Evolutionary conservation across 2,888 invertebrate species (phyloP).

Genomic region (Prosapia bicincta): DNA sequence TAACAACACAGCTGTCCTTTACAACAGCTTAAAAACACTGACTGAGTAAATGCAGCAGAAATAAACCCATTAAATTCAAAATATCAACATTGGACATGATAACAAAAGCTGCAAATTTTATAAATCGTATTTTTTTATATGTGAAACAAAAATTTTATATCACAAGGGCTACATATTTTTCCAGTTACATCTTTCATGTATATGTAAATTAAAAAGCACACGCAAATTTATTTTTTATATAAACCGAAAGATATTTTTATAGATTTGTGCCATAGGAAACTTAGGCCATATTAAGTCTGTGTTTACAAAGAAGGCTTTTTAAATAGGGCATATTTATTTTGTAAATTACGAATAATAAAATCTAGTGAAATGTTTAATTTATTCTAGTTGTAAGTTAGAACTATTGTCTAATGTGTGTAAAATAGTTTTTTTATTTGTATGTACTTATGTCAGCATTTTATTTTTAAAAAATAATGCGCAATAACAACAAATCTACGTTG

Average conservation of each 20-base stretch:
- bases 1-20: too few relatives aligned
- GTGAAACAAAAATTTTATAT: too few relatives aligned
- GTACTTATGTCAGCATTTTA: not conserved
- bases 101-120: too few relatives aligned
- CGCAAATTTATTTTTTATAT: not conserved
- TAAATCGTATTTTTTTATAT: too few relatives aligned
- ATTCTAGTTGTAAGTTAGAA: not conserved
- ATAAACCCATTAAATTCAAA: too few relatives aligned
- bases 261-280: not conserved
- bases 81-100: too few relatives aligned
- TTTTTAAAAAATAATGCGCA: not conserved
- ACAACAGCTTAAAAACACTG: too few relatives aligned
- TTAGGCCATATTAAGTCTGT: not conserved
- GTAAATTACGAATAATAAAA: not conserved
- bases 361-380: not conserved
- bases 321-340: not conserved
- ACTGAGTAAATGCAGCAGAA: too few relatives aligned
- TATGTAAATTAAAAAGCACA: not conserved
- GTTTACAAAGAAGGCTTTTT: not conserved
- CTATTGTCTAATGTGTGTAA: not conserved
- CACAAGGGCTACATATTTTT: too few relatives aligned
- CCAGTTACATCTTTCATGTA: too few relatives aligned
- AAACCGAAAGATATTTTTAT: not conserved
- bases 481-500: too few relatives aligned
- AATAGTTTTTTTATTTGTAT: not conserved